phyloP scores from a whole-genome alignment of 2,113 vertebrate species.

The Numida meleagris region DNA sequence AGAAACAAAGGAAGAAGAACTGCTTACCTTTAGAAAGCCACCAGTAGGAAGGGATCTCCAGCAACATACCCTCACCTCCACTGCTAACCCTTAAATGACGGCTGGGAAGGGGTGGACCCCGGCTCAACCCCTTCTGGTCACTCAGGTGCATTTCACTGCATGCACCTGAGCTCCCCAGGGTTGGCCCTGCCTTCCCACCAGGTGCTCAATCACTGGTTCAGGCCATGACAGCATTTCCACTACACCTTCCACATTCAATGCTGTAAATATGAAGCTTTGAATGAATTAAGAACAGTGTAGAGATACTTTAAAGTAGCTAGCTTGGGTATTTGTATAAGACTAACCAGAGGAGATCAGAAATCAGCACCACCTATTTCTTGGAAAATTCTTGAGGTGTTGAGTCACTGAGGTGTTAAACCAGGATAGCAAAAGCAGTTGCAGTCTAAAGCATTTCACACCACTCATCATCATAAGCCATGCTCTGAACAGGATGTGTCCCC shows the following conservation, averaged over 20 bases:
- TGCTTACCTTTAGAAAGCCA: no score
- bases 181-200: no score
- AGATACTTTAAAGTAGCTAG: not conserved
- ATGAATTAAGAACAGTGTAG: not conserved
- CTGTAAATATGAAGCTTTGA: not conserved
- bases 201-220: no score
- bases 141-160: no score
- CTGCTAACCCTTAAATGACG: no score
- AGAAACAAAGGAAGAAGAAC: no score
- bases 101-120: no score
- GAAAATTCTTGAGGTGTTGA: not conserved
- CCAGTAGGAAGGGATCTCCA: no score
- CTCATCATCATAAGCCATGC: rapidly evolving
- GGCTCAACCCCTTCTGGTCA: no score
- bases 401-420: not conserved
- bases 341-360: not conserved
- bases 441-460: not conserved
- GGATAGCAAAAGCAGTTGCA: not conserved
- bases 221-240: no score
- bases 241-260: not conserved
- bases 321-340: not conserved
- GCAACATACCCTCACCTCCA: no score
- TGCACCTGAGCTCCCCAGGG: no score
- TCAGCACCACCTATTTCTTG: not conserved
- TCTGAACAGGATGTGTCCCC: not conserved